phyloP scores from a whole-genome alignment of 2,888 invertebrate genomes.

The Uropetala carovei region DNA sequence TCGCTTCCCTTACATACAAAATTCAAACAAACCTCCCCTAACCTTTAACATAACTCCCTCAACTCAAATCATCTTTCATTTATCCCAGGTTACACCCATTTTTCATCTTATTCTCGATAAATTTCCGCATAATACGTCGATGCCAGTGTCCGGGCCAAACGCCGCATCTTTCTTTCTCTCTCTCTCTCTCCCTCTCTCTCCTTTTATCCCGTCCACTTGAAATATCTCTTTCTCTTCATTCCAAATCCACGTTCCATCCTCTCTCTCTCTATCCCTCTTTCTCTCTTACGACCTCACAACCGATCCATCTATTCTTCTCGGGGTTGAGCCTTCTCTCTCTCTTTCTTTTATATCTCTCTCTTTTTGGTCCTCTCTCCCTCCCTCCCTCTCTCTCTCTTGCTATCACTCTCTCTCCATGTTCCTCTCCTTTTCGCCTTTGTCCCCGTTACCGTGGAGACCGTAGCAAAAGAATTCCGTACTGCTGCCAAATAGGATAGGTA shows the following conservation, averaged over 20 bases:
- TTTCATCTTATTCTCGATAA: too few species aligned
- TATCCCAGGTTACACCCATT: too few species aligned
- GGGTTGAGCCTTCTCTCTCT: not conserved
- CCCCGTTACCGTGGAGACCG: not conserved
- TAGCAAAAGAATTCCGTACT: not conserved
- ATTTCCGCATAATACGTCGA: too few species aligned
- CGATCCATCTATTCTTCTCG: constrained; percentile 16
- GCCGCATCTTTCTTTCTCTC: too few species aligned
- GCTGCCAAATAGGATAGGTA: not conserved
- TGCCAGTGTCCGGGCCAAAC: too few species aligned
- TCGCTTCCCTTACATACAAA: too few species aligned
- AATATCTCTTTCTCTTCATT: not conserved
- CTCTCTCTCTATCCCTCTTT: not conserved
- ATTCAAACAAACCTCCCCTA: too few species aligned
- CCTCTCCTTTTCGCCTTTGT: not conserved
- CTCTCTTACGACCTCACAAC: not conserved
- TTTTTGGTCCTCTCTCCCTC: not conserved
- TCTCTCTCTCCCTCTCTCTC: too few species aligned
- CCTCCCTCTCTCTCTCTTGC: not conserved
- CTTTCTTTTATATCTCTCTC: constrained; percentile 2
- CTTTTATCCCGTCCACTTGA: not conserved
- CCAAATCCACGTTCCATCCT: constrained; percentile 9
- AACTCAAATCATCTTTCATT: too few species aligned
- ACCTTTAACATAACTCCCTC: too few species aligned
- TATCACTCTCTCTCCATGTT: not conserved